These are phyloP conservation scores for Arenicola marina DNA, from an alignment of 2,888 invertebrate genomes.

Conservation along the genomic window DNA sequence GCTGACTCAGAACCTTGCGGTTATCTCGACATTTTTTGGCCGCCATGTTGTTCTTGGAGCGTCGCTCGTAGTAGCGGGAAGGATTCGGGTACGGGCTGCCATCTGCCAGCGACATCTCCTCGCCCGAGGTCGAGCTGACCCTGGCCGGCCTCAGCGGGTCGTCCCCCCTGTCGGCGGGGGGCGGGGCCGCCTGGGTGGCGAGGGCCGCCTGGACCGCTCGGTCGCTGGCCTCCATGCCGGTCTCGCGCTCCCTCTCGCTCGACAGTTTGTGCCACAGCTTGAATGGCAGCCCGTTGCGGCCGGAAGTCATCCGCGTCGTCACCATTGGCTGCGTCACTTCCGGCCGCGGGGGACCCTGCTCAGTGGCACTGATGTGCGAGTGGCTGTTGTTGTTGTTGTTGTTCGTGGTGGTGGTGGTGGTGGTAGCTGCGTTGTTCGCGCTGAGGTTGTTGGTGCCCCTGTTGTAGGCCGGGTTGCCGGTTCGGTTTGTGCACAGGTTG, in stretches of 20 bases:
- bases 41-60: conserved; percentile 63
- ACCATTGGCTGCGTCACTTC: not conserved
- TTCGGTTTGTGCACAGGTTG: too few species aligned
- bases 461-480: too few species aligned
- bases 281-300: conserved; percentile 14
- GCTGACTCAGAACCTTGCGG: conserved; percentile 58
- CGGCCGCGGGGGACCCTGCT: not conserved
- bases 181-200: too few species aligned
- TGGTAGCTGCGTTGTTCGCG: too few species aligned
- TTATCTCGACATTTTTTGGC: conserved; percentile 63
- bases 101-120: not conserved
- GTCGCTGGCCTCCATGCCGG: not conserved
- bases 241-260: not conserved
- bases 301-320: too few species aligned
- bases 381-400: too few species aligned
- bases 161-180: too few species aligned
- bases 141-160: not conserved
- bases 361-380: too few species aligned
- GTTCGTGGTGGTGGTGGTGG: too few species aligned
- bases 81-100: not conserved
- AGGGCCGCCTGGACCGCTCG: not conserved
- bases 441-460: too few species aligned
- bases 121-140: not conserved
- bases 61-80: conserved; percentile 60
- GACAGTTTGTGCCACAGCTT: conserved; percentile 23